phyloP scores from a whole-genome alignment of 2,888 invertebrate species.

The Leptinotarsa haldemani region DNA sequence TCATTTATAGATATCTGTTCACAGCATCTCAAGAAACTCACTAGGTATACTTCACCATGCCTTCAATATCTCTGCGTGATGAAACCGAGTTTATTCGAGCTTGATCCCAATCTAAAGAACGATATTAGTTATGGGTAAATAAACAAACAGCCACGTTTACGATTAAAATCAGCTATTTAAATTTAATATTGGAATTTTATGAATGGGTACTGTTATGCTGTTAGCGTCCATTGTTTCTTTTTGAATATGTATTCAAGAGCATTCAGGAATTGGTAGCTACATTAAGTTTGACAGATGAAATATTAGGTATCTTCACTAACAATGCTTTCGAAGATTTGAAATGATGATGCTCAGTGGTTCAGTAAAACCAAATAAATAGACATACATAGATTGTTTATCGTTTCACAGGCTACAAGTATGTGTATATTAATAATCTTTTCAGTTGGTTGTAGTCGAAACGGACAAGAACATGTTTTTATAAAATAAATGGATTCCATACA shows the following conservation, averaged over 20 bases:
- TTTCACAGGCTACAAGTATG: not conserved
- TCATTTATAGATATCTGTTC: no score
- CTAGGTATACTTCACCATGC: not conserved
- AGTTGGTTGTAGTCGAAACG: no score
- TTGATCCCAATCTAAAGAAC: constrained; percentile 56
- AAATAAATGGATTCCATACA: no score
- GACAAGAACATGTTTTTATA: no score
- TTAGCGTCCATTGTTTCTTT: constrained; percentile 35
- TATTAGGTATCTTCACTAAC: constrained; percentile 22
- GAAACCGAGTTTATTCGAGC: constrained; percentile 26
- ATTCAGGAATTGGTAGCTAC: constrained; percentile 29
- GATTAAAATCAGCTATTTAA: constrained; percentile 62
- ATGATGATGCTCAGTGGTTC: constrained; percentile 16
- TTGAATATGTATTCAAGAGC: constrained; percentile 4
- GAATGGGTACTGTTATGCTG: constrained; percentile 33
- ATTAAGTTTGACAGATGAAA: constrained; percentile 31
- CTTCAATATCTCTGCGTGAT: constrained; percentile 16
- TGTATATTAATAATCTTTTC: not conserved
- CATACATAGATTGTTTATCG: not conserved
- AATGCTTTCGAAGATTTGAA: constrained; percentile 18
- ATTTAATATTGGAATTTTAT: constrained; percentile 56
- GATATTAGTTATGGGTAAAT: constrained; percentile 59
- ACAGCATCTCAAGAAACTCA: not conserved
- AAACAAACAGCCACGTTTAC: constrained; percentile 61
- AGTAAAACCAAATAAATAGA: not conserved